These are phyloP conservation scores for Drosophila nigromelanica DNA, from an alignment of 1,140 invertebrate genomes.

Conservation along the genomic window DNA sequence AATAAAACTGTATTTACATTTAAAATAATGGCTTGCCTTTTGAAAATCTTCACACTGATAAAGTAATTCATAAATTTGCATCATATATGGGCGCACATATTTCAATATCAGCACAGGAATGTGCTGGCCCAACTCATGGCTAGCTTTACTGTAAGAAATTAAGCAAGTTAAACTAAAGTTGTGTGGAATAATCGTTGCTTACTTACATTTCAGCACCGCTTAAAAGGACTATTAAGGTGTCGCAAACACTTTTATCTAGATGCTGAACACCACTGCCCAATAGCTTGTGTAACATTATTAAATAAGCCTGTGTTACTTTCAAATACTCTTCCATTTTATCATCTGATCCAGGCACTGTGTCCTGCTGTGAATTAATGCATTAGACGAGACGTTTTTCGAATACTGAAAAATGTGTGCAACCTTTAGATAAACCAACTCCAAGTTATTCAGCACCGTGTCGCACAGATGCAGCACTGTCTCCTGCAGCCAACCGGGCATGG, in stretches of 20 bases:
- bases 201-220: constrained; percentile 37
- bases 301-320: constrained; percentile 21
- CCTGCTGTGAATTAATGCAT: constrained; percentile 17
- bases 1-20: not conserved
- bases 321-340: constrained; percentile 45
- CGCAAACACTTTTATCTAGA: constrained; percentile 22
- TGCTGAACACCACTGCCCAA: constrained; percentile 17
- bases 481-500: constrained; percentile 46
- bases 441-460: constrained; percentile 29
- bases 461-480: constrained; percentile 51
- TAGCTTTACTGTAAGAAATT: constrained; percentile 12
- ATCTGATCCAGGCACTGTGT: not conserved
- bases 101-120: constrained; percentile 13
- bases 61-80: constrained; percentile 38
- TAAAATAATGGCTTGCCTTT: constrained; percentile 9
- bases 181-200: not conserved
- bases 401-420: constrained; percentile 3
- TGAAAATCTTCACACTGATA: constrained; percentile 53
- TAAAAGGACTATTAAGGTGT: constrained; percentile 32
- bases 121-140: constrained; percentile 5
- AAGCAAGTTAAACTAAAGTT: not conserved
- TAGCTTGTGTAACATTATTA: constrained; percentile 48
- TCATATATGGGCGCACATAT: constrained; percentile 33
- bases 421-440: constrained; percentile 19
- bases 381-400: not conserved